Percentiles rank a stretch among this genome's conserved stretches.
Evolutionary conservation across 2,797 vertebrate species (phyloP).

Genomic region (Furcifer pardalis): DNA sequence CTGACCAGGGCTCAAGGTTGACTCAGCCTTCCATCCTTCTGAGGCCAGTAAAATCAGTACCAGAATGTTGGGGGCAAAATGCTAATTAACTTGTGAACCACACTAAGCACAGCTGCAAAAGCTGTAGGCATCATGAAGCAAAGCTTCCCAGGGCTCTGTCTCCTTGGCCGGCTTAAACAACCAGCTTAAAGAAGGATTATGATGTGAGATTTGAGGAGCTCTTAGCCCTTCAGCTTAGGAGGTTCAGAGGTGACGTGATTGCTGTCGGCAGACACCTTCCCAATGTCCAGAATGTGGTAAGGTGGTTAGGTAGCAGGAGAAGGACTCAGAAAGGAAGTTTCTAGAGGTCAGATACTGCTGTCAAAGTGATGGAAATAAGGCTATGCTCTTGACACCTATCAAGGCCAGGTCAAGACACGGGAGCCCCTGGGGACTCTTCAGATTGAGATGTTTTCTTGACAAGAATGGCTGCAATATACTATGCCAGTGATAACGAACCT

Average conservation of each 20-base stretch:
- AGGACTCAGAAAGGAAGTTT: background rate
- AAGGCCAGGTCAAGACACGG: no score
- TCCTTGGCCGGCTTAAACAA: conserved; percentile 5
- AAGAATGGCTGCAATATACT: no score
- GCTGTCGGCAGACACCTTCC: background rate
- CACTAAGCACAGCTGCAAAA: background rate
- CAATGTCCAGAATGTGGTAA: background rate
- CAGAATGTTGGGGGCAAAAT: no score
- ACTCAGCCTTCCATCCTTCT: no score
- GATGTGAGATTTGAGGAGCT: conserved; percentile 11
- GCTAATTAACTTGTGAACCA: no score
- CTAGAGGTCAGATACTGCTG: no score
- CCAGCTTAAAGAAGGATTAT: conserved; percentile 7
- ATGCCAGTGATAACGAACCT: no score
- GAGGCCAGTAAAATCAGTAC: no score
- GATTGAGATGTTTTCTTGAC: no score
- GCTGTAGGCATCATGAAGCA: background rate
- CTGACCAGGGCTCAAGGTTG: no score
- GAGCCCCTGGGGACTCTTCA: background rate
- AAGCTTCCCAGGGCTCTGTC: background rate
- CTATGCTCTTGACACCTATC: background rate
- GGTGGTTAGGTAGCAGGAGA: background rate
- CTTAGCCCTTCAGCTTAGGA: background rate
- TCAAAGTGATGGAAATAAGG: background rate
- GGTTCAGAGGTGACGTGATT: background rate